phyloP scores from a whole-genome alignment of 1,140 invertebrate genomes.

The Drosophila virilis region DNA sequence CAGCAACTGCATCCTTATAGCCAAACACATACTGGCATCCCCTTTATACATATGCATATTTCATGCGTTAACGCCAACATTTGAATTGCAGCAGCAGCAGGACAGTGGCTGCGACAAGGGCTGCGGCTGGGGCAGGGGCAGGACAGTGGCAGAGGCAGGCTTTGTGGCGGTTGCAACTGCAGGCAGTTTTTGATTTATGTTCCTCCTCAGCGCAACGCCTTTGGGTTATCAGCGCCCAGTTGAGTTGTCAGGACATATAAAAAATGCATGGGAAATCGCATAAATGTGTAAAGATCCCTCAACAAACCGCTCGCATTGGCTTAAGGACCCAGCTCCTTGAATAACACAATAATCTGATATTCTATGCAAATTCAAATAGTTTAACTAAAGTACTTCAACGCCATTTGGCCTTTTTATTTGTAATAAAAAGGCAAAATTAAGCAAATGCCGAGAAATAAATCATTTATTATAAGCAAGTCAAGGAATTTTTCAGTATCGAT shows the following conservation, averaged over 20 bases:
- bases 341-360: constrained; percentile 16
- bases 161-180: constrained; percentile 32
- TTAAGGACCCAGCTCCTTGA: constrained; percentile 10
- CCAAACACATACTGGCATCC: constrained; percentile 28
- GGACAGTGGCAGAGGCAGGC: constrained; percentile 1
- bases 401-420: background rate
- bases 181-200: constrained; percentile 78
- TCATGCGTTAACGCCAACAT: constrained; percentile 83
- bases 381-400: background rate
- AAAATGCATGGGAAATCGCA: constrained; percentile 74
- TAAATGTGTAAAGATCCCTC: constrained; percentile 71
- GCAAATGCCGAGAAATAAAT: background rate
- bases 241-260: constrained; percentile 69
- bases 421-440: background rate
- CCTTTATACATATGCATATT: constrained; percentile 73
- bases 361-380: constrained; percentile 6
- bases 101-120: background rate
- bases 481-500: no score
- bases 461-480: background rate
- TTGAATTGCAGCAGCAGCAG: constrained; percentile 66
- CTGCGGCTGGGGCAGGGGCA: background rate
- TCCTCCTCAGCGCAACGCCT: constrained; percentile 28
- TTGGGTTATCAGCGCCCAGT: constrained; percentile 68
- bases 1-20: constrained; percentile 33
- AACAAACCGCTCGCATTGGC: constrained; percentile 41